These are phyloP conservation scores for Rhinoraja longicauda DNA, from an alignment of 2,797 vertebrate genomes.

Conservation along the genomic window DNA sequence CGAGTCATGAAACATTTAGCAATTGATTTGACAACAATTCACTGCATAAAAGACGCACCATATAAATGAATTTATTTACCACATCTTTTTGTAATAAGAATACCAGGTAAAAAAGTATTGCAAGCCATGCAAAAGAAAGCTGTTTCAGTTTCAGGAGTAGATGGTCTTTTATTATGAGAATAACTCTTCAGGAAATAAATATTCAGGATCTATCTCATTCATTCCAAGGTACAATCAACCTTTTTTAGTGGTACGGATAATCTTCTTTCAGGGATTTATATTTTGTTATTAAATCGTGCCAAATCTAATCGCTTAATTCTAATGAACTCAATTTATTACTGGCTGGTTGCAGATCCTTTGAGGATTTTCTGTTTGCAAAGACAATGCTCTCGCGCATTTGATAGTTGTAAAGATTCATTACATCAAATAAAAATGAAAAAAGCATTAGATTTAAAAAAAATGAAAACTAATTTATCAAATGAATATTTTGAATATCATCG, in stretches of 20 bases:
- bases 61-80: too few species aligned
- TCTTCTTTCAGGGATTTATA: slow-evolving; percentile 4
- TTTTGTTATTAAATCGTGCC: not conserved
- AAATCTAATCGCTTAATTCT: not conserved
- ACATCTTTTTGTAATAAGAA: not conserved
- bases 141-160: not conserved
- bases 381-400: not conserved
- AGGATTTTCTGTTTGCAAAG: not conserved
- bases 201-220: not conserved
- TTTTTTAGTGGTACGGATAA: slow-evolving; percentile 15
- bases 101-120: not conserved
- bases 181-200: not conserved
- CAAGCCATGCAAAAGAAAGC: not conserved
- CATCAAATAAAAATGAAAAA: not conserved
- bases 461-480: not conserved
- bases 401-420: not conserved
- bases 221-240: not conserved
- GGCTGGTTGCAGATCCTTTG: not conserved
- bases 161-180: not conserved
- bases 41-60: too few species aligned
- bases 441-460: not conserved
- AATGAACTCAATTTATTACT: not conserved
- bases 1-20: too few species aligned
- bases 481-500: not conserved
- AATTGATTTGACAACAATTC: too few species aligned